A percentile compares a stretch with the other conserved stretches of the same genome.
Conservation (phyloP, 2,888 invertebrate species). For the Melanchra persicariae region DNA sequence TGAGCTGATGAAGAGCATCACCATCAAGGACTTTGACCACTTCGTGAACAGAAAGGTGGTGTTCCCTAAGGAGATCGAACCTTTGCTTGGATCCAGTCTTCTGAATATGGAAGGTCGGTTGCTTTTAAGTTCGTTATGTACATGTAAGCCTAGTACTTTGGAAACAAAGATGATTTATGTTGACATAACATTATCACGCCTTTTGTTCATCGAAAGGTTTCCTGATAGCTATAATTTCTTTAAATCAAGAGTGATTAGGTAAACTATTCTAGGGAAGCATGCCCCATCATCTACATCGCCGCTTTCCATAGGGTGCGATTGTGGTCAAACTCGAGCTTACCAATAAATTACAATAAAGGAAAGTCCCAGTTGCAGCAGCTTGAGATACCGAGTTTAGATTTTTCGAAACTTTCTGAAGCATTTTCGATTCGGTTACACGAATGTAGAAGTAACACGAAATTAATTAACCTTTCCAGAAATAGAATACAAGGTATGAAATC, state of each 20-base stretch:
- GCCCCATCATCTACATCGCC: too few species aligned
- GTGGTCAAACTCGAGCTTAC: too few species aligned
- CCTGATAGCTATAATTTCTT: too few species aligned
- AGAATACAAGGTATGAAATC: conserved; percentile 1
- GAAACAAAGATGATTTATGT: background rate
- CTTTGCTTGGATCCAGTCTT: conserved; percentile 77
- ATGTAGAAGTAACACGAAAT: background rate
- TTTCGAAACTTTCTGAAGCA: background rate
- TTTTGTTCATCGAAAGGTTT: too few species aligned
- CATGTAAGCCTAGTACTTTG: background rate
- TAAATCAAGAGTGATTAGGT: too few species aligned
- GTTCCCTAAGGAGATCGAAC: conserved; percentile 80
- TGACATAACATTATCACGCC: background rate
- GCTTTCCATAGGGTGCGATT: too few species aligned
- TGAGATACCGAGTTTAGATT: background rate
- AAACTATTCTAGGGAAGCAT: too few species aligned
- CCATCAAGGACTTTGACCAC: conserved; percentile 90
- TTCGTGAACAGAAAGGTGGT: conserved; percentile 85
- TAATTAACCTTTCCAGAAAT: conserved; percentile 9
- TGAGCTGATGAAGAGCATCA: conserved; percentile 87
- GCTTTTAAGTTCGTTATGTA: background rate
- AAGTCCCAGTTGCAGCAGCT: background rate
- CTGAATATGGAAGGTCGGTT: conserved; percentile 75
- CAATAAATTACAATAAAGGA: too few species aligned
- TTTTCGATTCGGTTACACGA: background rate